phyloP scores from a whole-genome alignment of 2,888 invertebrate genomes.

The Cephus rjabovi region DNA sequence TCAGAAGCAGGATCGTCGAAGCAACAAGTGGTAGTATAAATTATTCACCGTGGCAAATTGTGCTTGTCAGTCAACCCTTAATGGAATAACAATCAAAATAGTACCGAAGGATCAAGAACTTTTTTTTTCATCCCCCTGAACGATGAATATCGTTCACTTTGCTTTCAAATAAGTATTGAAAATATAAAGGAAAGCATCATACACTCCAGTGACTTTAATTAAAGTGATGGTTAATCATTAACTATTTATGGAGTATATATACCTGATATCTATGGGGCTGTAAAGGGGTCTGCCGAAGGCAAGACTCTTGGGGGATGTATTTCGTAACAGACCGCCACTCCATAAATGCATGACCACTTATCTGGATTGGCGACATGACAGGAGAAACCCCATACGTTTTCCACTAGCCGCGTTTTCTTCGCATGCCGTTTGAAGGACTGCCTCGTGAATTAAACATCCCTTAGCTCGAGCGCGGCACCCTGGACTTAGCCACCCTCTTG shows the following conservation, averaged over 20 bases:
- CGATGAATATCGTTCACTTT: background rate
- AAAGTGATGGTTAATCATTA: background rate
- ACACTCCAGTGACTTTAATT: background rate
- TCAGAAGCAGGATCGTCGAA: background rate
- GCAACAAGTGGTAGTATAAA: background rate
- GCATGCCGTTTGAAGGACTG: constrained; percentile 34
- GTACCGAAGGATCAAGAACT: background rate
- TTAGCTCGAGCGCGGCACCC: background rate
- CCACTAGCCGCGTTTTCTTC: constrained; percentile 29
- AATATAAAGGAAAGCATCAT: background rate
- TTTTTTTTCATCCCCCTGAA: background rate
- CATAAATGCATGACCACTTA: constrained; percentile 67
- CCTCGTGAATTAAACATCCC: constrained; percentile 64
- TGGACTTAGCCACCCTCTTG: background rate
- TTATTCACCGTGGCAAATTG: background rate
- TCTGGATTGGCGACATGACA: constrained; percentile 62
- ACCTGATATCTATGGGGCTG: background rate
- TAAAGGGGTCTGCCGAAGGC: background rate
- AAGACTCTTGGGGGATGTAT: background rate
- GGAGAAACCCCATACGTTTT: constrained; percentile 53
- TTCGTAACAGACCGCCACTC: constrained; percentile 32
- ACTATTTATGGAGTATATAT: background rate
- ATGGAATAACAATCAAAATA: background rate
- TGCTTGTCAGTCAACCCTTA: background rate
- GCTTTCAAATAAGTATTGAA: background rate